Evolutionary conservation across 1,140 invertebrate species (phyloP), one percentile per base, ranked within the genome.

Genomic region (Nasonia giraulti): DNA sequence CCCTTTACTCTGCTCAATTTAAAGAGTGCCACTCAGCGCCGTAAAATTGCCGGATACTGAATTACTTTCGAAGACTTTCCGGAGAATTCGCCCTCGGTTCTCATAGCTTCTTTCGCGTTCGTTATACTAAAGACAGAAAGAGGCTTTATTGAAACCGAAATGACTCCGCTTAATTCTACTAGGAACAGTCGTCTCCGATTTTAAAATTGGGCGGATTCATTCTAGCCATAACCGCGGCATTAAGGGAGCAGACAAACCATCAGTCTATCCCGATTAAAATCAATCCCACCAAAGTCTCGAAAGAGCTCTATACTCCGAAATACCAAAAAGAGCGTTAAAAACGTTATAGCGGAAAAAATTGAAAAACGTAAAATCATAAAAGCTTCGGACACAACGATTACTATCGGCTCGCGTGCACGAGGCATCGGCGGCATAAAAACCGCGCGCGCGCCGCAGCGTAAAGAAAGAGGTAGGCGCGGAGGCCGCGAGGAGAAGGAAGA

Each of bases 11-110:
- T 17, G 69, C 81, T 76, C 82, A 69, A 83, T 84, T 71, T 75
- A 68, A 81, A 69, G 27, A 73, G 50, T 81, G 77, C 62, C 50
- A 75, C 62, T 78, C 55, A 47, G 77, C 81, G 73, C 77, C 85
- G 62, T 74, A 2, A 74, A 79, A 85, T 85, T 84, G 55, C 83
- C 77, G 77, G 83, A 84, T 84, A 71, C 66, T 78, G 7, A 81
- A 81, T 81, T 31, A 73, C 44, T 80, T 75, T 84, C 50, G 31
- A 31, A 80, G 69, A 20, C 27, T 80, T 84, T 84, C 83, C 50
- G 1, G 80, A 47, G 74, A 84, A 74, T 80, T 0, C 40, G 2
- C 20, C 44, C n/a, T 73, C 31, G 44, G 69, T 71, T 83, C 82
- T 33, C 44, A 82, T 82, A 40, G 44, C 44, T 76, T 74, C 37